Percentiles rank a stretch among this genome's conserved stretches.
phyloP scores from a whole-genome alignment of 2,888 invertebrate species.

The Acrocera orbiculus region DNA sequence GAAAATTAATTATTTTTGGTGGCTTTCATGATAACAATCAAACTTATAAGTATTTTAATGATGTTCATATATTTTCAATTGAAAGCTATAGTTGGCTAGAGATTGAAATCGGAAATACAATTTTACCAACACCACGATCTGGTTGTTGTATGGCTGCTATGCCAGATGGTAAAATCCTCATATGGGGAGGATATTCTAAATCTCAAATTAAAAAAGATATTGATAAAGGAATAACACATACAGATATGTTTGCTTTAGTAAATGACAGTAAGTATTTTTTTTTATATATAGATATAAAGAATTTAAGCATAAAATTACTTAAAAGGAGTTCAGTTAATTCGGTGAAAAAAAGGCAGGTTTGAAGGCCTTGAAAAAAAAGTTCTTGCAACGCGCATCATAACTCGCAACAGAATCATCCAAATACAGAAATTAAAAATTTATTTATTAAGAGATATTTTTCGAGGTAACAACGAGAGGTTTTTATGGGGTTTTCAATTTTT shows the following conservation, averaged over 20 bases:
- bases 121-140: slow-evolving; percentile 57
- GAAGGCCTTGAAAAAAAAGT: too few species aligned
- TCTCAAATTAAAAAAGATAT: slow-evolving; percentile 54
- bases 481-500: too few species aligned
- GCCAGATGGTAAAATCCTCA: slow-evolving; percentile 43
- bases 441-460: too few species aligned
- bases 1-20: slow-evolving; percentile 69
- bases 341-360: too few species aligned
- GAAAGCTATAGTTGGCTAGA: slow-evolving; percentile 64
- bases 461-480: too few species aligned
- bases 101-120: slow-evolving; percentile 42
- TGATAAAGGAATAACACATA: slow-evolving; percentile 51
- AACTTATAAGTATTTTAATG: slow-evolving; percentile 78
- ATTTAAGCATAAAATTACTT: too few species aligned
- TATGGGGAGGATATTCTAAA: slow-evolving; percentile 66
- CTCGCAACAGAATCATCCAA: too few species aligned
- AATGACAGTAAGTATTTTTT: slow-evolving; percentile 39
- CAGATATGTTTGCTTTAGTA: slow-evolving; percentile 48
- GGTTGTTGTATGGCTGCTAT: slow-evolving; percentile 41
- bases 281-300: too few species aligned
- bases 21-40: slow-evolving; percentile 82
- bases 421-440: too few species aligned
- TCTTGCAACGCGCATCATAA: too few species aligned
- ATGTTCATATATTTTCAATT: slow-evolving; percentile 62
- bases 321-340: too few species aligned